Percentiles rank a stretch among this genome's conserved stretches.
These are phyloP conservation scores for Pelecanoides urinatrix DNA, from an alignment of 2,113 vertebrate genomes.

Conservation along the genomic window DNA sequence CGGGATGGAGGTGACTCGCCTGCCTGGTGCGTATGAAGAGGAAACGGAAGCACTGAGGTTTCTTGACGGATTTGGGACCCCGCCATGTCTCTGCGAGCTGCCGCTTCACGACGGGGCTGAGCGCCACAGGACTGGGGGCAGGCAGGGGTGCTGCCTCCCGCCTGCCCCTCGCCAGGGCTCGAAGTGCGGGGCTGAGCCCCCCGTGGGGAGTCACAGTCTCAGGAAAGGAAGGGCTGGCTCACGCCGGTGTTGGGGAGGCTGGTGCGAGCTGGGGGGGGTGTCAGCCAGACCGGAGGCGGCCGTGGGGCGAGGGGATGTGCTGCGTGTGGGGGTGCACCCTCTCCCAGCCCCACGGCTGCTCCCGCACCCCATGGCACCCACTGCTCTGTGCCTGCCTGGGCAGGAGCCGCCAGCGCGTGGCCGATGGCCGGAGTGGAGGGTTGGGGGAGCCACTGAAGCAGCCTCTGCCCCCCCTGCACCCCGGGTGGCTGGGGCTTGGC, in stretches of 20 bases:
- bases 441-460: neutral
- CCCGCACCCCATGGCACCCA: neutral
- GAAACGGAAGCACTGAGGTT: constrained; percentile 66
- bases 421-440: fast-evolving
- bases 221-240: constrained; percentile 58
- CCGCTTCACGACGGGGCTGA: constrained; percentile 61
- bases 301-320: fast-evolving
- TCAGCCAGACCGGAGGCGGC: neutral
- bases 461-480: neutral
- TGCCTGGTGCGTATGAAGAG: constrained; percentile 62
- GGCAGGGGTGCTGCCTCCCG: neutral
- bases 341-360: neutral
- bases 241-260: neutral
- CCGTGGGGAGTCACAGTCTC: constrained; percentile 50
- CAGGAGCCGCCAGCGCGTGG: fast-evolving
- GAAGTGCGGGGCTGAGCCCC: neutral
- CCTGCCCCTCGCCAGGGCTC: neutral
- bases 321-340: neutral
- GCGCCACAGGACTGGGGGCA: neutral
- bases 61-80: constrained; percentile 45
- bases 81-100: constrained; percentile 25
- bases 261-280: neutral
- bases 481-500: fast-evolving
- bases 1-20: neutral
- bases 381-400: neutral